phyloP scores from a whole-genome alignment of 2,113 vertebrate genomes.

The Proterorhinus semilunaris region DNA sequence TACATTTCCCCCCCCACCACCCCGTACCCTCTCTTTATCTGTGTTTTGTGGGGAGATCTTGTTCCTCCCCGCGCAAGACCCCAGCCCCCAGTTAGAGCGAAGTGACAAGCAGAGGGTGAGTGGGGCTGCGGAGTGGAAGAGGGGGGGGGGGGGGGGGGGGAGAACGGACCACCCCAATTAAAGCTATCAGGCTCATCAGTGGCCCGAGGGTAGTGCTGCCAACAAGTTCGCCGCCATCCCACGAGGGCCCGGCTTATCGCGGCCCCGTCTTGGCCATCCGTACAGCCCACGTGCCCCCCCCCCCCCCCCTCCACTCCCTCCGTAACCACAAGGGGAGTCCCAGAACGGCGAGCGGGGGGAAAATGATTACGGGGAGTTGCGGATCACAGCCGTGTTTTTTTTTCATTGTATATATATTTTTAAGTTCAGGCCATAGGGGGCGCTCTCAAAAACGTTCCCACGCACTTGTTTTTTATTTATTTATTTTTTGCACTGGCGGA shows the following conservation, averaged over 20 bases:
- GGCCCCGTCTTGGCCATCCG: slow-evolving; percentile 38
- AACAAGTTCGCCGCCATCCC: slow-evolving; percentile 63
- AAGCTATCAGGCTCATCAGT: slow-evolving; percentile 69
- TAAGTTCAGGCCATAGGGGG: no score
- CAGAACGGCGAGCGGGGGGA: neutral
- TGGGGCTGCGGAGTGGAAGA: slow-evolving; percentile 25
- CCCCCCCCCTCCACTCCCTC: slow-evolving; percentile 13
- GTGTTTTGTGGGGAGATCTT: slow-evolving; percentile 68
- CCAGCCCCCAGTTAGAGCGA: slow-evolving; percentile 59
- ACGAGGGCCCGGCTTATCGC: slow-evolving; percentile 60
- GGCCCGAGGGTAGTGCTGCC: slow-evolving; percentile 56
- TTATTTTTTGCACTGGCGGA: no score
- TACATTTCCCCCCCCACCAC: slow-evolving; percentile 81
- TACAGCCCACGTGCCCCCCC: slow-evolving; percentile 1
- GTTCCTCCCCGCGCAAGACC: slow-evolving; percentile 26
- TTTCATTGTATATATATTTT: no score
- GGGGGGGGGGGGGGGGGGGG: slow-evolving; percentile 33
- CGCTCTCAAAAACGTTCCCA: no score
- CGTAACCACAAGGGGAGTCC: slow-evolving; percentile 26
- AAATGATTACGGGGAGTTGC: slow-evolving; percentile 21
- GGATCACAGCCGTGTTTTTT: no score
- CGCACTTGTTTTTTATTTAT: no score
- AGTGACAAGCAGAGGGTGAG: slow-evolving; percentile 52
- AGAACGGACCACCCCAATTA: slow-evolving; percentile 75
- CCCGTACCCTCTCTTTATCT: slow-evolving; percentile 60